phyloP scores from a whole-genome alignment of 2,113 vertebrate genomes.

The Egretta garzetta region DNA sequence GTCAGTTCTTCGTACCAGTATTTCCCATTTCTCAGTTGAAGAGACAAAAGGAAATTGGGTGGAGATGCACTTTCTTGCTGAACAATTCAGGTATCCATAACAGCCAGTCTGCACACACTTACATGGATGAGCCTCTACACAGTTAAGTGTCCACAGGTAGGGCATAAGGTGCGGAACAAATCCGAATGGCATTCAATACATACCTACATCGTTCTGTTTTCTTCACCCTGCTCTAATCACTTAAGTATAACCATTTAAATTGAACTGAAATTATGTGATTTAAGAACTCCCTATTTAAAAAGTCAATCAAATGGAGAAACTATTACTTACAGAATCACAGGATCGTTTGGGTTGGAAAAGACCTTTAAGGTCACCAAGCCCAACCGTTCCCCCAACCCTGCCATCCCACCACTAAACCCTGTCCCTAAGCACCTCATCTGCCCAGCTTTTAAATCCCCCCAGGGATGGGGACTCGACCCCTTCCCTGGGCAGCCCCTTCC shows the following conservation, averaged over 20 bases:
- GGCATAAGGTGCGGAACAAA: not conserved
- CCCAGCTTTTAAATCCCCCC: too few relatives aligned
- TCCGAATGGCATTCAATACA: not conserved
- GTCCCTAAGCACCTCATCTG: too few relatives aligned
- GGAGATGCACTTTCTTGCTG: not conserved
- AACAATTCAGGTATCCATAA: fast-evolving
- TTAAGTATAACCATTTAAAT: not conserved
- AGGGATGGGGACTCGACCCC: too few relatives aligned
- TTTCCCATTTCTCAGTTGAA: not conserved
- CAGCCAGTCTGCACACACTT: not conserved
- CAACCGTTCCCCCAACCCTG: too few relatives aligned
- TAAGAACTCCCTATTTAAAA: not conserved
- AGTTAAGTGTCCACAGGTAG: not conserved
- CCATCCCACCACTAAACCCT: too few relatives aligned
- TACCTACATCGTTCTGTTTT: not conserved
- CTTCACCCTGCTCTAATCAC: not conserved
- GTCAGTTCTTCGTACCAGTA: not conserved
- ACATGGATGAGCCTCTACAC: not conserved
- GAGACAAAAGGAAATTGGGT: not conserved
- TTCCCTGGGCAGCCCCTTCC: too few relatives aligned
- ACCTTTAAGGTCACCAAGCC: too few relatives aligned
- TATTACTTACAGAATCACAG: not conserved
- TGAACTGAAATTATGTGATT: not conserved
- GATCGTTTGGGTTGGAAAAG: too few relatives aligned
- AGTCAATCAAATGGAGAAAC: not conserved